Percentiles rank a stretch among this genome's conserved stretches.
These are phyloP conservation scores for Crambe crambe DNA, from an alignment of 37 sponge, comb jelly and placozoan species.

Conservation along the genomic window DNA sequence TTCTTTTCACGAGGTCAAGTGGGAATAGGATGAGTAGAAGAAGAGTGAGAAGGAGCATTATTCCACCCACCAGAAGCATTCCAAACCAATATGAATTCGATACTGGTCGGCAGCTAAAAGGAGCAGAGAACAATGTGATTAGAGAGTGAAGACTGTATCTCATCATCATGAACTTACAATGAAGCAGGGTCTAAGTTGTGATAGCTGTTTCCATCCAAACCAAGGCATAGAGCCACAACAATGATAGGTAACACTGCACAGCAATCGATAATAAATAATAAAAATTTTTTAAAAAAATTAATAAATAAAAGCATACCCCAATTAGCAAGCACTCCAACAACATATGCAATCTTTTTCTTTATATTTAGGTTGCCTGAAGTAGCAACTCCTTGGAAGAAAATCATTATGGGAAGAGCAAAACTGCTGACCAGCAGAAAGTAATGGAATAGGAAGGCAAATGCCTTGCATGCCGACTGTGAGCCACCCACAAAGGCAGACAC, in stretches of 20 bases:
- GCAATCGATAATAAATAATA: too few species aligned
- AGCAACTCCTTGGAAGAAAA: not conserved
- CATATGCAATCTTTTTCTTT: not conserved
- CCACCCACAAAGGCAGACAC: not conserved
- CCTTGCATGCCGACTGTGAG: not conserved
- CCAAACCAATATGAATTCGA: conserved; percentile 23
- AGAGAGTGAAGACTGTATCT: too few species aligned
- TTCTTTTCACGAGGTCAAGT: not conserved
- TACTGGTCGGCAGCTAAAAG: conserved; percentile 32
- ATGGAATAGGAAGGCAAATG: conserved; percentile 11
- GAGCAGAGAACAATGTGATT: too few species aligned
- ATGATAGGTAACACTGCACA: conserved; percentile 17
- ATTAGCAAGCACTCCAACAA: not conserved
- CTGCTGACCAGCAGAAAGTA: conserved; percentile 10
- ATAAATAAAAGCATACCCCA: conserved; percentile 13
- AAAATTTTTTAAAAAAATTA: too few species aligned
- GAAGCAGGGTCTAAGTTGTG: not conserved
- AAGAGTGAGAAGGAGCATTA: not conserved
- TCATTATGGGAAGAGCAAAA: conserved; percentile 6
- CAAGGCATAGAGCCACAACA: not conserved
- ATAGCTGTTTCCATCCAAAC: not conserved
- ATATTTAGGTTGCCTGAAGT: not conserved
- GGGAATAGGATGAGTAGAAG: not conserved
- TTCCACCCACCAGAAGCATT: conserved; percentile 11
- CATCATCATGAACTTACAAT: conserved; percentile 41